Base-by-base conservation (phyloP, 2,888 invertebrate species). In the Agelastica alni region DNA sequence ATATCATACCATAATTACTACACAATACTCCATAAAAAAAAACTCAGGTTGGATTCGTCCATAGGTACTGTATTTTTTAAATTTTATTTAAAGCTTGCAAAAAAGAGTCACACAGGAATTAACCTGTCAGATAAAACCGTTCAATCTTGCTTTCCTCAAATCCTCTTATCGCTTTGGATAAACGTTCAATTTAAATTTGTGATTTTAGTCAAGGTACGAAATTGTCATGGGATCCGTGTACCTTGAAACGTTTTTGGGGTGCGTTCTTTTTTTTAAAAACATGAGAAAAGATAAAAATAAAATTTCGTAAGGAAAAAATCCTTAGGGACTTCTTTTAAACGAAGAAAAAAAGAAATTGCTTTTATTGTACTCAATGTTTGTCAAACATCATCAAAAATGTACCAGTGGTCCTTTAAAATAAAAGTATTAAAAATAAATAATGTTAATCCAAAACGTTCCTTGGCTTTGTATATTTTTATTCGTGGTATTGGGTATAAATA, bases 171-270 rank as follows among this genome's bases (percentile, higher is more conserved):
- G 41, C 20, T 45, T 30, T 37, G 51, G 47, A 42, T 41, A 42
- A 51, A 51, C 51, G 55, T 51, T 47, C 46, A 51, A 56, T 56
- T 51, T 56, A 51, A 56, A 55, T 55, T 42, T 51, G 46, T 45
- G 55, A 51, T 46, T 51, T 37, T 41, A 32, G 51, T 51, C 42
- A 46, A 56, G 49, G 51, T 51, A 20, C 17, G 47, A 46, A 37
- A 22, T 53, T 18, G 32, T 28, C 47, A 28, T 42, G 42, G 43
- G 30, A 42, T 47, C 39, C 31, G 36, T 18, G 34, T 13, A 30
- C 14, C 17, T 43, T 30, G n/a, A 46, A 48, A 48, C 42, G 20
- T 43, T 46, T 53, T 41, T 13, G 36, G 16, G 47, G 20, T 34
- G 30, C 9, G 31, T 53, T 41, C 46, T 53, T 46, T 36, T n/a